Evolutionary conservation across 2,113 vertebrate genomes (phyloP).

Genomic region (Brachirus orientalis): DNA sequence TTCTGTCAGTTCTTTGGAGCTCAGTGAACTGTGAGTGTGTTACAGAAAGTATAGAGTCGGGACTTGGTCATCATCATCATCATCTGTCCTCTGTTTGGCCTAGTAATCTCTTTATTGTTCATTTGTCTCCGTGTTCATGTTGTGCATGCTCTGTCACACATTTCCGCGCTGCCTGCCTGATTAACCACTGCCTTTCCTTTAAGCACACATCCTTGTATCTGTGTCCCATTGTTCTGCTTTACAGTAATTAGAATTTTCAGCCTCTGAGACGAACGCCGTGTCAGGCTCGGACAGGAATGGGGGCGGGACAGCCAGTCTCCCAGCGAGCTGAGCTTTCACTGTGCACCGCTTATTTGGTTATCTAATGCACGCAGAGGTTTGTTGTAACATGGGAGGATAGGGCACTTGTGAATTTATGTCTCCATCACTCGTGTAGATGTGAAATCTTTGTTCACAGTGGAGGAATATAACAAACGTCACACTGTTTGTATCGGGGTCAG

Average conservation of each 20-base stretch:
- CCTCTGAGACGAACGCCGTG: constrained; percentile 41
- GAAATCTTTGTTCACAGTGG: too few relatives aligned
- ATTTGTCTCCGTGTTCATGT: constrained; percentile 21
- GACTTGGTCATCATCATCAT: too few relatives aligned
- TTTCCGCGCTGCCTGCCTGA: constrained; percentile 25
- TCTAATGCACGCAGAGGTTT: constrained; percentile 52
- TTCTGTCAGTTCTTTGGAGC: too few relatives aligned
- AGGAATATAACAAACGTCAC: too few relatives aligned
- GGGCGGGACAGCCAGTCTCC: constrained; percentile 45
- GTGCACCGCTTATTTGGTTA: constrained; percentile 63
- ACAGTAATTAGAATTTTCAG: constrained; percentile 70
- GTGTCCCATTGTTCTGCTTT: constrained; percentile 57
- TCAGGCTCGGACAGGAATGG: constrained; percentile 39
- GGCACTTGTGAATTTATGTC: background rate
- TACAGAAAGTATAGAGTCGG: too few relatives aligned
- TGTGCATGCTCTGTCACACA: constrained; percentile 15
- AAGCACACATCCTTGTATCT: constrained; percentile 40
- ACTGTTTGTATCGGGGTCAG: too few relatives aligned
- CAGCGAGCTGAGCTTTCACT: constrained; percentile 28
- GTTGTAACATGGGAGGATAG: constrained; percentile 36
- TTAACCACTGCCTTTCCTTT: constrained; percentile 45
- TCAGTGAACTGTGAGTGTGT: too few relatives aligned
- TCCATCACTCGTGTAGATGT: too few relatives aligned
- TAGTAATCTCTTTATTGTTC: constrained; percentile 38
- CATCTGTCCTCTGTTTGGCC: too few relatives aligned